Evolutionary conservation across 1,140 invertebrate species (phyloP), one percentile per base, ranked within the genome.

Genomic region (Portunus trituberculatus): DNA sequence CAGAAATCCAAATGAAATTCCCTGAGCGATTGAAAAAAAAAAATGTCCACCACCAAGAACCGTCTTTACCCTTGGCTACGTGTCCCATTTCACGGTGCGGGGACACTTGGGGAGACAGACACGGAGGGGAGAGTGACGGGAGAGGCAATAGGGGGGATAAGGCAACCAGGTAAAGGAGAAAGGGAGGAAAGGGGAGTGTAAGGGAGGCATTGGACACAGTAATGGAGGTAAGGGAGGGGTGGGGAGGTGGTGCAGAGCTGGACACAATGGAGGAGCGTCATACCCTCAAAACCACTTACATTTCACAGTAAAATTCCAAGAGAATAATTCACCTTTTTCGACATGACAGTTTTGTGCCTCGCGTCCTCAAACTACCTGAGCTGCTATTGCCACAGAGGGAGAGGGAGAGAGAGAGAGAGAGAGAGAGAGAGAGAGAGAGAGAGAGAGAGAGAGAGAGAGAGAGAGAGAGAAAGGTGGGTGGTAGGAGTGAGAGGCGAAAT

Each of bases 341-440:
- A 76, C 67, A n/a, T n/a, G 67, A 76, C 67, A 76, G 67, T n/a
- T 76, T 76, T 76, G 67, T 76, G 67, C 67, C 67, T n/a, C 20
- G 52, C 52, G 67, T 76, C 67, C 67, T 20, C 1, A 76, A n/a
- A 2, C 16, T n/a, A 76, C 67, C 67, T 59, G 52, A 12, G 20
- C 20, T 12, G 52, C 52, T 59, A 16, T 12, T 59, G 20, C 52
- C 10, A 86, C 39, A 93, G 31, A n/a, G 46, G 76, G 39, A 48
- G 92, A 86, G 31, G 20, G 91, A 83, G 76, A 92, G 31, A 32
- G 91, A 32, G 91, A 83, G 59, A 83, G 59, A 84, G 31, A 45
- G 39, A 8, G 39, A 83, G 67, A 92, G 67, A 32, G 91, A 83
- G 67, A 92, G 67, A 83, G 29, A 83, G 91, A 67, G 67, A 92